Base-by-base conservation (phyloP, 2,888 invertebrate genomes). In the Entomobrya proxima region DNA sequence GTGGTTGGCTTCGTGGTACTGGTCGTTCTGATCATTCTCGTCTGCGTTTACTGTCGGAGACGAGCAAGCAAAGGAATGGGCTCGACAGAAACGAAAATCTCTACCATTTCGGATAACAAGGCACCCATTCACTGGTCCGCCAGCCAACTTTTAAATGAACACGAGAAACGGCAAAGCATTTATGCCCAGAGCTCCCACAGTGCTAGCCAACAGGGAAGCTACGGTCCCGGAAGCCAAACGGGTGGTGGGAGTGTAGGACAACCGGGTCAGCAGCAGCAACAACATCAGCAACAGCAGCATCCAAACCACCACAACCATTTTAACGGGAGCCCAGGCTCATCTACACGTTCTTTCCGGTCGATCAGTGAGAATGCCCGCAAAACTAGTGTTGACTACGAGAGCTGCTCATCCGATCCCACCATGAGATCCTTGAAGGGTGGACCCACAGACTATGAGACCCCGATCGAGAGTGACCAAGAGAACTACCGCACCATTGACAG, bases 71-170 rank as follows among this genome's bases (percentile, higher is more conserved):
- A 87, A 79, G 89, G 89, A 30, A 87, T 89, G 88, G 89, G 88
- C 2, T 88, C 89, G 9, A 88, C 89, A 3, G 89, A 90, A 74
- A 88, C 89, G 11, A 89, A 90, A 74, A 89, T 90, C 52, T 90
- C 87, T 9, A 90, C 90, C 4, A 90, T 90, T 61, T 88, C 89
- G 0, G 87, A 88, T 61, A 85, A 86, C 40, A 90, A 90, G 58
- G 89, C 88, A 11, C 90, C 90, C 0, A 89, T 89, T 47, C 90
- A 90, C 67, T 90, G 90, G 90, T 93, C 93, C 32, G 94, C 94
- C 1, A 93, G 93, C 3, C 94, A 94, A 89, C 91, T 94, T 13
- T 91, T 94, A 0, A 93, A 93, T 88, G 94, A 94, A 89, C 94
- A 94, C 90, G 94, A 94, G 90, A 91, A 93, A 69, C 91, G 94